These are phyloP conservation scores for Muscina levida DNA, from an alignment of 2,888 invertebrate species.

Conservation along the genomic window DNA sequence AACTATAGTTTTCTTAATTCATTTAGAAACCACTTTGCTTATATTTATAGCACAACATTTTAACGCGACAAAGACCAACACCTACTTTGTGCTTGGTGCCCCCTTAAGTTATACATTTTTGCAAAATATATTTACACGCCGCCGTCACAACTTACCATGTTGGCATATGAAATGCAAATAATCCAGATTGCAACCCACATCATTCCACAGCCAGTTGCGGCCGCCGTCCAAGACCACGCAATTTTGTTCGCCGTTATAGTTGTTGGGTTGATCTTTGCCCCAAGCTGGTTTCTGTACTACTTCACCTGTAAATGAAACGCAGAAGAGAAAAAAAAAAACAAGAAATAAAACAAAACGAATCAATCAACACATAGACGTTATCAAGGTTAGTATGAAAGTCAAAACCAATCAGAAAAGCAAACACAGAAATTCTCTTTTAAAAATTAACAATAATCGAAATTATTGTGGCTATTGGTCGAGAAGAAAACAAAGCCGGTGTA, in stretches of 20 bases:
- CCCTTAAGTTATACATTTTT: too few relatives aligned
- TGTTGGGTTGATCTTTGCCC: slow-evolving; percentile 97
- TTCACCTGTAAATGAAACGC: slow-evolving; percentile 82
- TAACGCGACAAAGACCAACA: too few relatives aligned
- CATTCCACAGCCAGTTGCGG: slow-evolving; percentile 95
- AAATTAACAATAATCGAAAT: too few relatives aligned
- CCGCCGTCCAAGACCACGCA: slow-evolving; percentile 96
- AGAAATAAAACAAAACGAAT: slow-evolving; percentile 25
- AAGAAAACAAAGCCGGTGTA: too few relatives aligned
- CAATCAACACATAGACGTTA: slow-evolving; percentile 33
- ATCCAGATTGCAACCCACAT: slow-evolving; percentile 95
- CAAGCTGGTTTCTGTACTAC: slow-evolving; percentile 89
- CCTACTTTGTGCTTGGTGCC: too few relatives aligned
- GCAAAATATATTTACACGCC: not conserved
- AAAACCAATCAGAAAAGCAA: too few relatives aligned
- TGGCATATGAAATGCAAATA: slow-evolving; percentile 96
- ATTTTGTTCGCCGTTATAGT: slow-evolving; percentile 97
- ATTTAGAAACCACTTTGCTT: too few relatives aligned
- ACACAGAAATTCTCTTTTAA: not conserved
- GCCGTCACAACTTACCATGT: slow-evolving; percentile 88
- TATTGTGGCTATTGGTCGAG: too few relatives aligned
- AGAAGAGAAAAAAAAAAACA: not conserved
- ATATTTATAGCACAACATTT: too few relatives aligned
- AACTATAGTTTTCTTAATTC: too few relatives aligned
- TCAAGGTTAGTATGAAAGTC: slow-evolving; percentile 23